Conservation (phyloP, 2,113 vertebrate genomes). For the Fulmarus glacialis region DNA sequence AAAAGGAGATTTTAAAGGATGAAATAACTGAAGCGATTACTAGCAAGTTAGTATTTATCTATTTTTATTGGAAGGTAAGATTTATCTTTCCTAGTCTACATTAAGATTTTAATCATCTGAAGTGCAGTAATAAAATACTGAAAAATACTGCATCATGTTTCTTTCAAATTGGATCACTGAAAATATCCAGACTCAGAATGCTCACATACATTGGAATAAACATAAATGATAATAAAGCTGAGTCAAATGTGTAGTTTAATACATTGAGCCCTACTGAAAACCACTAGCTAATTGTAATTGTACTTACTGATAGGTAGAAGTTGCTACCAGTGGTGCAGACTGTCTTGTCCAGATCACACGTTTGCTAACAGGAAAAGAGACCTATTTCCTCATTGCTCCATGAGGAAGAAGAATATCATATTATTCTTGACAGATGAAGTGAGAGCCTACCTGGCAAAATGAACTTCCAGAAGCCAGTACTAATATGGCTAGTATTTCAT, state of each 20-base stretch:
- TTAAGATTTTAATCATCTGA: background rate
- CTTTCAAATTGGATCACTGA: background rate
- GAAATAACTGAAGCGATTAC: background rate
- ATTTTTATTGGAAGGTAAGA: background rate
- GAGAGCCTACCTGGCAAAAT: background rate
- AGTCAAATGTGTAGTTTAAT: background rate
- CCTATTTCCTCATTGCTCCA: background rate
- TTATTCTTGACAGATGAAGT: background rate
- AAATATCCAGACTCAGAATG: background rate
- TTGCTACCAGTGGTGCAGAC: background rate
- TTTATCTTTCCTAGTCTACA: background rate
- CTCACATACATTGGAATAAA: background rate
- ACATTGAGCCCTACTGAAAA: background rate
- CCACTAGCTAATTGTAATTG: background rate
- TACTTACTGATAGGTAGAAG: background rate
- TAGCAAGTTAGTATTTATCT: background rate
- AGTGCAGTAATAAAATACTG: background rate
- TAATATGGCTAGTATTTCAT: background rate
- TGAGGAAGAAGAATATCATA: background rate
- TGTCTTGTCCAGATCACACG: background rate
- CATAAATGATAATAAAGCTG: background rate
- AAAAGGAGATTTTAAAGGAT: background rate
- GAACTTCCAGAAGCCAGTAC: background rate
- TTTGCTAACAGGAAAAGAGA: background rate
- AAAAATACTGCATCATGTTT: background rate